A percentile compares a stretch with the other conserved stretches of the same genome.
These are phyloP conservation scores for Pampusana beccarii DNA, from an alignment of 2,113 vertebrate genomes.

Conservation along the genomic window DNA sequence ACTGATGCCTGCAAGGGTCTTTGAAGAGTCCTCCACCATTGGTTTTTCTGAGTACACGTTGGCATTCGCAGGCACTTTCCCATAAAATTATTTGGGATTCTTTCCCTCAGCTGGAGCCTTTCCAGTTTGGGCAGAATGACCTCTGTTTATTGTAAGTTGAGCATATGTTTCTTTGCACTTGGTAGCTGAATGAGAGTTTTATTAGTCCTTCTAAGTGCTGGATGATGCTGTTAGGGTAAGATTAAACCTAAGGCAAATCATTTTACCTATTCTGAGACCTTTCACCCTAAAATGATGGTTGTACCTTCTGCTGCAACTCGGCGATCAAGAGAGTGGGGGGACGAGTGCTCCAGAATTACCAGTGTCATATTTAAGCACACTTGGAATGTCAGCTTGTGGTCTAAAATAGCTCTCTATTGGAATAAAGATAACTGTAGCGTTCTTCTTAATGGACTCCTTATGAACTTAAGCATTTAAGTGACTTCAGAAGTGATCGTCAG, in stretches of 20 bases:
- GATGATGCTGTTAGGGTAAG: neutral
- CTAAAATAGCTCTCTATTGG: fast-evolving
- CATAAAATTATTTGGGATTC: neutral
- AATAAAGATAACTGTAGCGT: fast-evolving
- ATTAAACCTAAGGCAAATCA: neutral
- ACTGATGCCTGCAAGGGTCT: neutral
- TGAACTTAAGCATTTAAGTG: neutral
- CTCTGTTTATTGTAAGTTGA: neutral
- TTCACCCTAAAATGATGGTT: neutral
- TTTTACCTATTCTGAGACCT: neutral
- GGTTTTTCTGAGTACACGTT: neutral
- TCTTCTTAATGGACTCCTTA: neutral
- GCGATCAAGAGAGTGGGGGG: too few relatives aligned
- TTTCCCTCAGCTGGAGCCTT: neutral
- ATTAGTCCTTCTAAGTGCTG: neutral
- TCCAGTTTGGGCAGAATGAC: too few relatives aligned
- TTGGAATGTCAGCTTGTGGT: neutral
- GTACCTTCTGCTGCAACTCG: neutral
- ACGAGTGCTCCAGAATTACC: neutral
- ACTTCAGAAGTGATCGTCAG: neutral
- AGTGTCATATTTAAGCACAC: neutral
- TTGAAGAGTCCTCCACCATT: neutral
- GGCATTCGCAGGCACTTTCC: neutral
- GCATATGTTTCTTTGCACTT: fast-evolving
- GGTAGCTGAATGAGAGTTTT: neutral